Evolutionary conservation across 2,888 invertebrate species (phyloP).

Genomic region (Dryomyza anilis): DNA sequence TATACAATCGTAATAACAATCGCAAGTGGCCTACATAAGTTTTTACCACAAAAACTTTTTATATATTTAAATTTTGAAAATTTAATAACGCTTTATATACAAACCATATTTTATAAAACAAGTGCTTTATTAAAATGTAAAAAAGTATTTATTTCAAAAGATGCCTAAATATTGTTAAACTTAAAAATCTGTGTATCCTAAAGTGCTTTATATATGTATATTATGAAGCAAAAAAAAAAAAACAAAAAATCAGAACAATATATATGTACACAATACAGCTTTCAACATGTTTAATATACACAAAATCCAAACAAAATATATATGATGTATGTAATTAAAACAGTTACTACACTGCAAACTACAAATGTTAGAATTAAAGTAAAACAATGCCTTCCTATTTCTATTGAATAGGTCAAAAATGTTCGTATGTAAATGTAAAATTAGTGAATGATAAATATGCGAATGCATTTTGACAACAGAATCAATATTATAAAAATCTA

Average conservation of each 20-base stretch:
- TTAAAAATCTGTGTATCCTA: no score
- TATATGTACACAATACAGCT: background rate
- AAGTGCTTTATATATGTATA: background rate
- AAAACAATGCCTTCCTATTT: slow-evolving; percentile 41
- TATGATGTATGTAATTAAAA: no score
- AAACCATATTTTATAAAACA: slow-evolving; percentile 8
- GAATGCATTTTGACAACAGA: no score
- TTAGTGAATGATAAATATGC: background rate
- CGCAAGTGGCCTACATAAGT: slow-evolving; percentile 45
- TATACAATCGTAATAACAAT: slow-evolving; percentile 42
- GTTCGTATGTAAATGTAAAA: slow-evolving; percentile 8
- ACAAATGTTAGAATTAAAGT: slow-evolving; percentile 20
- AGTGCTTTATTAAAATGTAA: no score
- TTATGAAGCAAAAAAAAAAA: no score
- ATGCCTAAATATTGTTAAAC: no score
- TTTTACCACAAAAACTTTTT: slow-evolving; percentile 20
- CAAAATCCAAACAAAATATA: slow-evolving; percentile 4
- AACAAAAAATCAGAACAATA: no score
- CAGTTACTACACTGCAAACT: slow-evolving; percentile 16
- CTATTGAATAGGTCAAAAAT: slow-evolving; percentile 37
- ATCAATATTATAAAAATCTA: no score
- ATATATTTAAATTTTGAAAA: slow-evolving; percentile 20
- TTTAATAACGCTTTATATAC: slow-evolving; percentile 25
- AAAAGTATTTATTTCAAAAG: no score
- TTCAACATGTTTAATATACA: slow-evolving; percentile 11